Conservation (phyloP, 2,797 vertebrate genomes). For the Rhinatrema bivittatum region DNA sequence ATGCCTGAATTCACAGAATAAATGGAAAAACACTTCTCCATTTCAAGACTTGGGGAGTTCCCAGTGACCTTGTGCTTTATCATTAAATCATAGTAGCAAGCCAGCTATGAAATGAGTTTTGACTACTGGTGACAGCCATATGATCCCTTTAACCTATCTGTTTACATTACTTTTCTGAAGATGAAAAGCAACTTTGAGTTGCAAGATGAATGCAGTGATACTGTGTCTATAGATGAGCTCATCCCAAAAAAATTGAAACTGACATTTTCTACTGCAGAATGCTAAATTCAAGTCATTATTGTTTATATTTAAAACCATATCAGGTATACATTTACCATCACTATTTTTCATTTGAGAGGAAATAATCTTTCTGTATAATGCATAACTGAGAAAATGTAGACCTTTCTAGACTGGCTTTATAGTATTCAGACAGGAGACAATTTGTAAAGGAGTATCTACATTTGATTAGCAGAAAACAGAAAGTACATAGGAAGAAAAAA, state of each 20-base stretch:
- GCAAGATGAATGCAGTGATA: constrained; percentile 17
- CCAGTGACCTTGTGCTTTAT: background rate
- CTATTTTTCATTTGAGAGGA: constrained; percentile 11
- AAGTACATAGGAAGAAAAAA: too few species aligned
- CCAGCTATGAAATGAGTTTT: background rate
- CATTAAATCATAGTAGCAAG: constrained; percentile 4
- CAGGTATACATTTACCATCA: constrained; percentile 7
- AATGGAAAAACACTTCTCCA: background rate
- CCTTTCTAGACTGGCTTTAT: constrained; percentile 4
- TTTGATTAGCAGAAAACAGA: too few species aligned
- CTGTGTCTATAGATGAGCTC: constrained; percentile 10
- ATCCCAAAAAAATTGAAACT: constrained; percentile 31
- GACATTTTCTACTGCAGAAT: constrained; percentile 20
- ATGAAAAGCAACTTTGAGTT: constrained; percentile 24
- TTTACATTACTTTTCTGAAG: constrained; percentile 16
- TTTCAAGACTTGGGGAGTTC: constrained; percentile 3
- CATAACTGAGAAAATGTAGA: constrained; percentile 5
- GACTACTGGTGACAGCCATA: background rate
- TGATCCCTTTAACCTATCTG: constrained; percentile 11
- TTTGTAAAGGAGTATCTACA: too few species aligned
- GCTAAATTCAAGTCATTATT: constrained; percentile 11
- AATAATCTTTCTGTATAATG: constrained; percentile 8
- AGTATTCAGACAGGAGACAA: background rate
- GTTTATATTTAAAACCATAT: constrained; percentile 16
- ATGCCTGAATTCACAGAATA: background rate